Evolutionary conservation across 2,888 invertebrate genomes (phyloP).

Genomic region (Cremastinae sp.): DNA sequence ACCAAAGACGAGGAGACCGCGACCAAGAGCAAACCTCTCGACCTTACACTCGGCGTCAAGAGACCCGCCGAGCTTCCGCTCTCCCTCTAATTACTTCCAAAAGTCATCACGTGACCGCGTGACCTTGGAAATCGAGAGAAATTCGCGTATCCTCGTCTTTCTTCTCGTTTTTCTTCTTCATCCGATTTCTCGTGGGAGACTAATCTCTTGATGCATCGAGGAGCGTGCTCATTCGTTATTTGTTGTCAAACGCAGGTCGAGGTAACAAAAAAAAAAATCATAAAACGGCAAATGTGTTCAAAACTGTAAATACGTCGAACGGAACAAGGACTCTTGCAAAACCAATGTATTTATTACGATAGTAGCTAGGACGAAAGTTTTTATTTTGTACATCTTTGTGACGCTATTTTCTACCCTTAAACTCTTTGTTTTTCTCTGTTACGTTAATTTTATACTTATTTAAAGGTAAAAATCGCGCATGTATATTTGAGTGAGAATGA

Average conservation of each 20-base stretch:
- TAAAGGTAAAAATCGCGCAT: constrained; percentile 38
- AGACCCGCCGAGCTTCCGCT: constrained; percentile 74
- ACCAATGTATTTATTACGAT: constrained; percentile 73
- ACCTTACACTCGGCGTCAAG: constrained; percentile 74
- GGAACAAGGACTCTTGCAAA: constrained; percentile 58
- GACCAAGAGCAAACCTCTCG: constrained; percentile 76
- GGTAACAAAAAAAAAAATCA: constrained; percentile 48
- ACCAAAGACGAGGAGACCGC: constrained; percentile 66
- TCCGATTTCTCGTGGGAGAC: constrained; percentile 20
- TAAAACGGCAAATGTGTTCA: constrained; percentile 72
- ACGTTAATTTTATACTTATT: constrained; percentile 12
- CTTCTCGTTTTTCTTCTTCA: background rate
- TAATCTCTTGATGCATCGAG: constrained; percentile 4
- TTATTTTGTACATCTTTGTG: constrained; percentile 57
- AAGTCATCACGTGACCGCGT: background rate
- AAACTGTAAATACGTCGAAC: constrained; percentile 70
- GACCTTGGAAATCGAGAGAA: background rate
- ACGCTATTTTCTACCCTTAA: background rate
- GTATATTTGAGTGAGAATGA: constrained; percentile 56
- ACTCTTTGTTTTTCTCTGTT: background rate
- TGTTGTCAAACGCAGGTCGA: constrained; percentile 22
- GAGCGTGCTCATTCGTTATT: constrained; percentile 25
- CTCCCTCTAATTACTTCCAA: constrained; percentile 63
- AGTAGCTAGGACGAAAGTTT: constrained; percentile 63
- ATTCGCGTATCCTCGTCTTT: background rate